Conservation (phyloP, 2,888 invertebrate genomes). For the Heliconius hortense region DNA sequence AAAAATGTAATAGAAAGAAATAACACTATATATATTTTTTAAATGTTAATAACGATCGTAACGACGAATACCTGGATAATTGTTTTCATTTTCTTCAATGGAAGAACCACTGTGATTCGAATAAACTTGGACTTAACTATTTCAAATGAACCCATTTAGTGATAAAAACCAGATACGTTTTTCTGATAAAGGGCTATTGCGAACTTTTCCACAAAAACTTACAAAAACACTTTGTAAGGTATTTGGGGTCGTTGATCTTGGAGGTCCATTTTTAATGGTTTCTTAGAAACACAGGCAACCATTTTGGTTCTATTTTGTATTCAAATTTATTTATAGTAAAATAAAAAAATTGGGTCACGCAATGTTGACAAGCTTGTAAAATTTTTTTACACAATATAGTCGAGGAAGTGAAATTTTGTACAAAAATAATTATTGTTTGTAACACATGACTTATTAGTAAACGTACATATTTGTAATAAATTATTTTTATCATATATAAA, state of each 20-base stretch:
- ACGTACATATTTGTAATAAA: neutral
- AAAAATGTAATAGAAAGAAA: neutral
- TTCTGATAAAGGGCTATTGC: neutral
- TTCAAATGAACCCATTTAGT: slow-evolving; percentile 1
- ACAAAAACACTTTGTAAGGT: neutral
- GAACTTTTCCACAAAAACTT: slow-evolving; percentile 2
- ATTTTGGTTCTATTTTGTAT: neutral
- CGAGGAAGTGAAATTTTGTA: neutral
- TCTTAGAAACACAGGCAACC: neutral
- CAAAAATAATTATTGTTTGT: neutral
- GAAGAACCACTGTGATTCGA: neutral
- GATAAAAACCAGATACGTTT: slow-evolving; percentile 16
- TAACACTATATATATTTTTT: neutral
- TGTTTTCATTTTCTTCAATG: neutral
- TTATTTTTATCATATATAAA: slow-evolving; percentile 40
- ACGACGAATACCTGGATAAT: neutral
- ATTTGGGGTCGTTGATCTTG: slow-evolving; percentile 15
- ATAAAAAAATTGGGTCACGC: slow-evolving; percentile 2
- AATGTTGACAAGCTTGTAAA: neutral
- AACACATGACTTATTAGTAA: neutral
- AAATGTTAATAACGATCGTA: too few species aligned
- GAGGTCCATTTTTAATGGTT: slow-evolving; percentile 17
- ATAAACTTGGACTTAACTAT: neutral
- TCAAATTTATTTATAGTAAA: neutral
- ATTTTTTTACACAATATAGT: neutral